Evolutionary conservation across 2,888 invertebrate species (phyloP).

Genomic region (Temnothorax unifasciatus): DNA sequence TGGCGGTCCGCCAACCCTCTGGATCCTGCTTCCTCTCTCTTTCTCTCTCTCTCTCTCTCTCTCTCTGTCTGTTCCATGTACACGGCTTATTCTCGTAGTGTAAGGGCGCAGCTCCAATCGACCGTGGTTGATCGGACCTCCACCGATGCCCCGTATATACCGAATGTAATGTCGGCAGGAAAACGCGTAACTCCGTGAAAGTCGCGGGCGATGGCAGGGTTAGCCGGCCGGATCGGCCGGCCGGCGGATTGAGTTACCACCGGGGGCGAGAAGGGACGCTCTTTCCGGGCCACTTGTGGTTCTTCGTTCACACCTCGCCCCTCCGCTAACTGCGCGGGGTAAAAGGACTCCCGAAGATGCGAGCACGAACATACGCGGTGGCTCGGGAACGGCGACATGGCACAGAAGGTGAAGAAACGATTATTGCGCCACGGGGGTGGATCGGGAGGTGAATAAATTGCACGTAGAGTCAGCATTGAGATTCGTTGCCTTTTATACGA

Average conservation of each 20-base stretch:
- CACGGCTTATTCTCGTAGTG: constrained; percentile 58
- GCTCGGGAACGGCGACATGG: neutral
- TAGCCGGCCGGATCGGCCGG: constrained; percentile 39
- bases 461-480: neutral
- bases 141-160: constrained; percentile 45
- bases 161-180: constrained; percentile 68
- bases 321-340: constrained; percentile 64
- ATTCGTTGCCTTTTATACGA: neutral
- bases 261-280: constrained; percentile 71
- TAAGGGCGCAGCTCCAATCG: constrained; percentile 77
- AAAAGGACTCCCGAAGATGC: constrained; percentile 72
- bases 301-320: constrained; percentile 85
- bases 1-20: constrained; percentile 64
- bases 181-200: constrained; percentile 80
- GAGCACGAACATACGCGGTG: constrained; percentile 59
- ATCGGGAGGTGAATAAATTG: constrained; percentile 35
- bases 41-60: neutral
- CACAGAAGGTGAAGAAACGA: constrained; percentile 2
- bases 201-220: constrained; percentile 69
- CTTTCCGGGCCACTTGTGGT: constrained; percentile 83
- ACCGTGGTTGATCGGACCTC: constrained; percentile 77
- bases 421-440: neutral
- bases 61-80: neutral
- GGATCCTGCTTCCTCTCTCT: constrained; percentile 9
- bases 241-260: constrained; percentile 81